Percentiles rank a stretch among this genome's conserved stretches.
Conservation (phyloP, 2,888 invertebrate genomes). For the Apocheima hispidaria region DNA sequence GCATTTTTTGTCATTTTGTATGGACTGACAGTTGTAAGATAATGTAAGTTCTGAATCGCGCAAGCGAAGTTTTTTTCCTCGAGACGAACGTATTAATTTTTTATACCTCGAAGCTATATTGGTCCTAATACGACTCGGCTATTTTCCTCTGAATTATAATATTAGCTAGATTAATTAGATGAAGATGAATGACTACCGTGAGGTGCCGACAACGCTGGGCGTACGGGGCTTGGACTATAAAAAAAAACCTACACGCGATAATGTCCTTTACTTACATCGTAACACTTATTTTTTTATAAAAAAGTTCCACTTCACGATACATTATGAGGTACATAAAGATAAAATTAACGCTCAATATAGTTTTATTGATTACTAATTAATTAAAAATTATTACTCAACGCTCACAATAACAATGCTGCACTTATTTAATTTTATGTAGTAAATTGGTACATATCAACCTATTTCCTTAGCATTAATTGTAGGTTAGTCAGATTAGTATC, state of each 20-base stretch:
- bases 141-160: no score
- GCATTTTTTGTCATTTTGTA: no score
- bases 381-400: slow-evolving; percentile 22
- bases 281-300: slow-evolving; percentile 32
- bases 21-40: no score
- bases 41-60: no score
- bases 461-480: slow-evolving; percentile 14
- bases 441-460: slow-evolving; percentile 1
- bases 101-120: no score
- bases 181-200: no score
- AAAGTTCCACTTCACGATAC: slow-evolving; percentile 48
- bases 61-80: no score
- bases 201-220: no score
- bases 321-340: slow-evolving; percentile 15
- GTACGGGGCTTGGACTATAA: neutral
- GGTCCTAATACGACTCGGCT: no score
- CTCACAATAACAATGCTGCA: slow-evolving; percentile 10
- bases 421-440: neutral
- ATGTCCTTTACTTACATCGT: neutral
- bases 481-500: slow-evolving; percentile 7
- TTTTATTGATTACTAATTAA: slow-evolving; percentile 26
- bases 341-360: slow-evolving; percentile 4
- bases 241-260: neutral
- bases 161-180: no score
- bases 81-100: no score